Evolutionary conservation across 2,797 vertebrate genomes (phyloP), one percentile per base, ranked within the genome.

Genomic region (Denticeps clupeoides): DNA sequence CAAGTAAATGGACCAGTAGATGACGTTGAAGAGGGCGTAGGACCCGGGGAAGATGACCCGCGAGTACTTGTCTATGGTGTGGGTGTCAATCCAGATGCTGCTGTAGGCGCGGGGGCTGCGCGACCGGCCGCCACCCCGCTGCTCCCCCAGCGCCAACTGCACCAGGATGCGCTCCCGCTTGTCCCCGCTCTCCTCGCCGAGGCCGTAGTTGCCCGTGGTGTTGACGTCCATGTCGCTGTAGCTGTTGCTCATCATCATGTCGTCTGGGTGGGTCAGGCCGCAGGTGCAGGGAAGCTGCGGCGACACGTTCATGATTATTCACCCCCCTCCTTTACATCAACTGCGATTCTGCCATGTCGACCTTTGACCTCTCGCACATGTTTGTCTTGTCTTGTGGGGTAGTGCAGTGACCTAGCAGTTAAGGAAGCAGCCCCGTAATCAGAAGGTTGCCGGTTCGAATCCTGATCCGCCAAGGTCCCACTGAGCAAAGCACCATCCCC

Each of bases 1-100:
- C 40, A 78, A 87, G 71, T 93, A 93, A 70, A 91, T 89, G 5
- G 88, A 89, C 92, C 92, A 96, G 72, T 96, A 96, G 79, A 95
- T 89, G 66, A 94, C 65, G 50, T 95, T 96, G 71, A 96, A 96
- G 32, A 93, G 69, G 40, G 88, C 80, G 47, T 94, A 96, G 0
- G 89, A 80, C 0, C 83, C 89, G 5, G 92, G 92, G 32, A 95
- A 94, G 70, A 91, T 73, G 43, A 89, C 74, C 51, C 90, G 76
- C 24, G 92, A 90, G 75, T 93, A 95, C 60, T 89, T 89, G 74
- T 94, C 90, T 16, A 95, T 94, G 56, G 83, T 81, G 0, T 94
- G 92, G 1, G 90, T 94, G 74, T 93, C 87, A 0, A 96, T 91
- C 50, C 82, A 78, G 72, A 87, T 79, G 58, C 74, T 87, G 78